These are phyloP conservation scores for Sepioteuthis lessoniana DNA, from an alignment of 2,888 invertebrate species.

Conservation along the genomic window DNA sequence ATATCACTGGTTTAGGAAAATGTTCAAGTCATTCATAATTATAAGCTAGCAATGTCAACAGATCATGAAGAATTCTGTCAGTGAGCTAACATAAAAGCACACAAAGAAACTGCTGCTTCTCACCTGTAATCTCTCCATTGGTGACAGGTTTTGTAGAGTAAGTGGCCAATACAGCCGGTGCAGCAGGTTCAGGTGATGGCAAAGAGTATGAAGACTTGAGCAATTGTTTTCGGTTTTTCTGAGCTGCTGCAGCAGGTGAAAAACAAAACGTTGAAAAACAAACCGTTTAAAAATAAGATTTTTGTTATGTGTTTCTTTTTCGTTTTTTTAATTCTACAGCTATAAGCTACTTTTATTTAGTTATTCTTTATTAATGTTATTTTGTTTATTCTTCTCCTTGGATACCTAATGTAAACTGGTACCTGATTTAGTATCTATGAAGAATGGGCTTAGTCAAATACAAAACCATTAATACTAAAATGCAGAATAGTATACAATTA, in stretches of 20 bases:
- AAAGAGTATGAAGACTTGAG: conserved; percentile 66
- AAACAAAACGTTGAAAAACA: background rate
- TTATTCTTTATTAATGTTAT: background rate
- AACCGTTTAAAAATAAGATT: background rate
- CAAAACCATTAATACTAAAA: background rate
- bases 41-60: background rate
- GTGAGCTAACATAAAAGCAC: background rate
- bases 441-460: background rate
- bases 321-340: background rate
- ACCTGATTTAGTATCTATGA: background rate
- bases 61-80: conserved; percentile 14
- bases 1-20: background rate
- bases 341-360: background rate
- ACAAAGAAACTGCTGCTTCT: conserved; percentile 40
- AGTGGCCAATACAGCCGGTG: conserved; percentile 66
- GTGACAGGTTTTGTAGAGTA: conserved; percentile 61
- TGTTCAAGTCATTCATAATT: background rate
- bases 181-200: conserved; percentile 69
- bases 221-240: conserved; percentile 65
- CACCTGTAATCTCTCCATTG: conserved; percentile 62
- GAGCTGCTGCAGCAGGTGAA: conserved; percentile 60
- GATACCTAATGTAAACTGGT: background rate
- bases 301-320: background rate
- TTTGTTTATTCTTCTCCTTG: background rate
- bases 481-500: background rate